Conservation (phyloP, 1,140 invertebrate species). For the Adoxophyes honmai region DNA sequence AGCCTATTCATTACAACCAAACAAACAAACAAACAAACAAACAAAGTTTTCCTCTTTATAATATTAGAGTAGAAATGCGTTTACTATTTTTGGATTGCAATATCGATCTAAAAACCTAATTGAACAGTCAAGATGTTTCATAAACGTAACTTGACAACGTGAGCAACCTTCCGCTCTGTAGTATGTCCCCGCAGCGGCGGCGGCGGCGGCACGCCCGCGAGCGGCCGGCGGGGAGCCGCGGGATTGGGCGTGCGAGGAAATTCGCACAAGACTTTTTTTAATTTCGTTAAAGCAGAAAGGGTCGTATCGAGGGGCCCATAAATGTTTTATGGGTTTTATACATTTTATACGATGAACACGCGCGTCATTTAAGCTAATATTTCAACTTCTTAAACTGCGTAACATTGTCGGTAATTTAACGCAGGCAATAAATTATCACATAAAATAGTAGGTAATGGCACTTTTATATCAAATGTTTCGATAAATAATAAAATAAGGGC, state of each 20-base stretch:
- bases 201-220: neutral
- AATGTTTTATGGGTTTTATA: constrained; percentile 10
- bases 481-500: constrained; percentile 64
- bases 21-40: no score
- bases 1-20: no score
- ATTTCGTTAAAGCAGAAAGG: constrained; percentile 3
- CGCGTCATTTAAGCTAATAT: constrained; percentile 13
- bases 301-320: constrained; percentile 7
- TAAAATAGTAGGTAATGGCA: constrained; percentile 45
- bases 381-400: constrained; percentile 13
- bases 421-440: constrained; percentile 41
- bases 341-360: constrained; percentile 8
- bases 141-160: no score
- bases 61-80: no score
- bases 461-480: constrained; percentile 58
- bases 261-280: neutral
- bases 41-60: no score
- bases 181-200: neutral
- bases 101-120: no score
- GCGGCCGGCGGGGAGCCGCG: neutral
- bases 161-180: neutral
- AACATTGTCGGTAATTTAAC: constrained; percentile 19
- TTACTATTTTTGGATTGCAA: no score
- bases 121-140: no score
- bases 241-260: neutral